A percentile compares a stretch with the other conserved stretches of the same genome.
These are phyloP conservation scores for Epinotia nisella DNA, from an alignment of 2,888 invertebrate genomes.

Conservation along the genomic window DNA sequence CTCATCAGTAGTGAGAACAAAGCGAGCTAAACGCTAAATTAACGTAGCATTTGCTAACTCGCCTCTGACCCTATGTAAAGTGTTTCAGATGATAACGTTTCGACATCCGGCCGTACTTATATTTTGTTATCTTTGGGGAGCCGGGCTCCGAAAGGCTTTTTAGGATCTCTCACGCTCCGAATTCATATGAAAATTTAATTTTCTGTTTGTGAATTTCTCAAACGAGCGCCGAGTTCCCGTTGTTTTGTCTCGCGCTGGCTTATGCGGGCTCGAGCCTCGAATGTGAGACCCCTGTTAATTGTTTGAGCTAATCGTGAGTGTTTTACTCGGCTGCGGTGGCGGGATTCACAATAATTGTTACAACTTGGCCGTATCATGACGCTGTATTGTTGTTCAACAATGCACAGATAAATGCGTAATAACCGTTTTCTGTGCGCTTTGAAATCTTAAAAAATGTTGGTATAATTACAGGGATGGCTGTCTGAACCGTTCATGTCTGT, in stretches of 20 bases:
- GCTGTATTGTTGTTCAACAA: constrained; percentile 71
- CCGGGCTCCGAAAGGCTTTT: constrained; percentile 73
- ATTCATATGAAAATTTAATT: constrained; percentile 83
- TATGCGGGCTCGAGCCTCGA: constrained; percentile 75
- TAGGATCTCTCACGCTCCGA: constrained; percentile 71
- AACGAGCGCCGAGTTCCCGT: constrained; percentile 73
- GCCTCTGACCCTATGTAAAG: constrained; percentile 74
- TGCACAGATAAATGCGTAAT: constrained; percentile 57
- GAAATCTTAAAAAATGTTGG: constrained; percentile 16
- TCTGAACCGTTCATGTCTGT: constrained; percentile 5
- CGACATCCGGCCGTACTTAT: constrained; percentile 71
- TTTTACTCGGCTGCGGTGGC: constrained; percentile 63
- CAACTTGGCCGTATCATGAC: constrained; percentile 72
- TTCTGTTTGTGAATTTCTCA: constrained; percentile 77
- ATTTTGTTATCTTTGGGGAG: constrained; percentile 75
- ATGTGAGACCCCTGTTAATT: constrained; percentile 79
- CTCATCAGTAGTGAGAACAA: constrained; percentile 68
- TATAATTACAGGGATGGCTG: neutral
- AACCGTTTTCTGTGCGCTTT: constrained; percentile 53
- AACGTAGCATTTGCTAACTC: constrained; percentile 73
- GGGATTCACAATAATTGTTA: constrained; percentile 76
- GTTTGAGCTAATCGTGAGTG: constrained; percentile 77
- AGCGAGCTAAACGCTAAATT: constrained; percentile 75
- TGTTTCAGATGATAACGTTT: constrained; percentile 71
- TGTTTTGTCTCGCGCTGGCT: constrained; percentile 76